These are phyloP conservation scores for Anorthoa munda DNA, from an alignment of 2,888 invertebrate genomes.

Conservation along the genomic window DNA sequence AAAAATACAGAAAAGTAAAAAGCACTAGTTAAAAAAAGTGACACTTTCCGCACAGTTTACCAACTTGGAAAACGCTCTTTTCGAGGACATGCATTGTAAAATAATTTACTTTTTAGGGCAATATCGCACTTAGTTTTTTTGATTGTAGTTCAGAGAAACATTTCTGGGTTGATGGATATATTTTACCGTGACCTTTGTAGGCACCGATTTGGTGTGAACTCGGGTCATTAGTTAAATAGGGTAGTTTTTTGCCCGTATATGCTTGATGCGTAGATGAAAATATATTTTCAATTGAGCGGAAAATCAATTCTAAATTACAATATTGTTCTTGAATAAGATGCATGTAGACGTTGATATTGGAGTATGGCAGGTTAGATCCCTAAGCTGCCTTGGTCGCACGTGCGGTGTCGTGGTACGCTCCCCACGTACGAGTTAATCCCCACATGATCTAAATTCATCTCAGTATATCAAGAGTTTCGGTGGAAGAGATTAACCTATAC, in stretches of 20 bases:
- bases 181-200: slow-evolving; percentile 35
- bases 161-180: slow-evolving; percentile 16
- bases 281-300: slow-evolving; percentile 7
- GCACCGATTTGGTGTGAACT: slow-evolving; percentile 9
- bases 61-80: no score
- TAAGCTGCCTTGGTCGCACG: slow-evolving; percentile 56
- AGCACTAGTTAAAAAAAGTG: no score
- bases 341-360: slow-evolving; percentile 39
- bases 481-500: slow-evolving; percentile 60
- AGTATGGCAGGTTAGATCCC: slow-evolving; percentile 36
- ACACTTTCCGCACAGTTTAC: no score
- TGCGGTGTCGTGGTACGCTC: slow-evolving; percentile 58
- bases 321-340: slow-evolving; percentile 7
- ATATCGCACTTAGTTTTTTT: neutral
- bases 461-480: slow-evolving; percentile 60
- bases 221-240: slow-evolving; percentile 14
- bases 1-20: no score
- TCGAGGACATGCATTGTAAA: no score
- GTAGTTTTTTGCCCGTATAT: neutral
- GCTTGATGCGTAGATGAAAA: neutral
- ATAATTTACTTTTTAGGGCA: slow-evolving; percentile 1
- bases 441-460: slow-evolving; percentile 59
- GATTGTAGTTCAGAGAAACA: neutral
- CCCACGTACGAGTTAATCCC: slow-evolving; percentile 64
- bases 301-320: neutral